These are phyloP conservation scores for Apoda limacodes DNA, from an alignment of 2,888 invertebrate genomes.

Conservation along the genomic window DNA sequence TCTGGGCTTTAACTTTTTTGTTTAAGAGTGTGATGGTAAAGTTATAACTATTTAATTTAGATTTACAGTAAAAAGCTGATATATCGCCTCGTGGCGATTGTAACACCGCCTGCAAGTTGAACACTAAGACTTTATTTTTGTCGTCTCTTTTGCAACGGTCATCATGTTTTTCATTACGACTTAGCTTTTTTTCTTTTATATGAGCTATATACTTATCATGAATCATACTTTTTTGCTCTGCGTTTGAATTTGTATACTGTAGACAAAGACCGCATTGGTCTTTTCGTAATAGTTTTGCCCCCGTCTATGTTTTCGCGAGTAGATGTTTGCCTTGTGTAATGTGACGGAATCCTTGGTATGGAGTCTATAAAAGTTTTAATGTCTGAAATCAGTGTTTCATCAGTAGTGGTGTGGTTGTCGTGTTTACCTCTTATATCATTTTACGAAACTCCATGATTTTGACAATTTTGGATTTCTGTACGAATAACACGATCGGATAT, in stretches of 20 bases:
- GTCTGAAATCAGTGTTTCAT: too few species aligned
- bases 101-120: conserved; percentile 20
- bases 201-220: too few species aligned
- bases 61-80: conserved; percentile 20
- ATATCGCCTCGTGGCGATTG: conserved; percentile 18
- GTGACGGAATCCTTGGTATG: conserved; percentile 17
- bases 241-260: too few species aligned
- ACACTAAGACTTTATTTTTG: conserved; percentile 16
- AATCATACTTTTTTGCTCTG: too few species aligned
- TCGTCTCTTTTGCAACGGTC: conserved; percentile 18
- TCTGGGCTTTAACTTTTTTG: conserved; percentile 12
- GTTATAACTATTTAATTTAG: conserved; percentile 17
- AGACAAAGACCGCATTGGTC: too few species aligned
- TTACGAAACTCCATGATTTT: conserved; percentile 9
- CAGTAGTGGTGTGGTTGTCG: conserved; percentile 16
- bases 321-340: conserved; percentile 16
- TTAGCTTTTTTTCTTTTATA: too few species aligned
- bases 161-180: conserved; percentile 17
- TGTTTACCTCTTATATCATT: conserved; percentile 17
- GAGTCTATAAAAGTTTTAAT: too few species aligned
- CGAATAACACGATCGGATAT: conserved; percentile 8
- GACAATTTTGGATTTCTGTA: conserved; percentile 1
- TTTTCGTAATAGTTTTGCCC: conserved; percentile 17
- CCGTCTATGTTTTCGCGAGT: conserved; percentile 19
- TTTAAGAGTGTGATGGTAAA: conserved; percentile 13